A percentile compares a stretch with the other conserved stretches of the same genome.
Evolutionary conservation across 2,113 vertebrate species (phyloP).

Genomic region (Peromyscus polionotus): DNA sequence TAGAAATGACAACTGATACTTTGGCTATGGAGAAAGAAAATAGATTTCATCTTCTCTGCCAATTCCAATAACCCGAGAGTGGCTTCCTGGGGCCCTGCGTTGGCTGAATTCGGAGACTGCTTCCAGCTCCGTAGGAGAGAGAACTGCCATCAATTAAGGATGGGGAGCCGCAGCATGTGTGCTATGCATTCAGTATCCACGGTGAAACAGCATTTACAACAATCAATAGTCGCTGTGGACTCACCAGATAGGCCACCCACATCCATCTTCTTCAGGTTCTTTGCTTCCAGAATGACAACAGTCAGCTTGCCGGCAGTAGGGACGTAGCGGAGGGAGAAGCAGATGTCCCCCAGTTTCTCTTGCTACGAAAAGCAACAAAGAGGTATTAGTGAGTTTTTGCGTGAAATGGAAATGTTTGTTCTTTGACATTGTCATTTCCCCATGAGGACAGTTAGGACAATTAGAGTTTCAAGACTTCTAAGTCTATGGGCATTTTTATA

Average conservation of each 20-base stretch:
- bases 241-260: slow-evolving; percentile 98
- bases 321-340: slow-evolving; percentile 98
- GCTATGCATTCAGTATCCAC: not conserved
- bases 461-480: not conserved
- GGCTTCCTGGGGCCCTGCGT: slow-evolving; percentile 46
- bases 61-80: slow-evolving; percentile 5
- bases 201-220: not conserved
- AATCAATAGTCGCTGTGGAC: slow-evolving; percentile 70
- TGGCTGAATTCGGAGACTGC: slow-evolving; percentile 52
- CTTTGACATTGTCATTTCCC: not conserved
- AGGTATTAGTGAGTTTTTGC: slow-evolving; percentile 29
- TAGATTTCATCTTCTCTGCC: slow-evolving; percentile 45
- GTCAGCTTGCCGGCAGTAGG: slow-evolving; percentile 99
- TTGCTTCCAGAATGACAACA: slow-evolving; percentile 97
- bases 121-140: not conserved
- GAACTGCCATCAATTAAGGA: slow-evolving; percentile 48
- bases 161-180: not conserved
- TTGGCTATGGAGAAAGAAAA: slow-evolving; percentile 56
- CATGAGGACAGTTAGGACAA: not conserved
- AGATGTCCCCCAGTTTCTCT: slow-evolving; percentile 99
- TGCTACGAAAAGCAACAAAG: slow-evolving; percentile 90
- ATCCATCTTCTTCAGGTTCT: slow-evolving; percentile 99
- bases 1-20: slow-evolving; percentile 41
- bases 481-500: not conserved
- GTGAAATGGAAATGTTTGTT: not conserved